phyloP scores from a whole-genome alignment of 2,888 invertebrate genomes.

The Drosophila acutilabella region DNA sequence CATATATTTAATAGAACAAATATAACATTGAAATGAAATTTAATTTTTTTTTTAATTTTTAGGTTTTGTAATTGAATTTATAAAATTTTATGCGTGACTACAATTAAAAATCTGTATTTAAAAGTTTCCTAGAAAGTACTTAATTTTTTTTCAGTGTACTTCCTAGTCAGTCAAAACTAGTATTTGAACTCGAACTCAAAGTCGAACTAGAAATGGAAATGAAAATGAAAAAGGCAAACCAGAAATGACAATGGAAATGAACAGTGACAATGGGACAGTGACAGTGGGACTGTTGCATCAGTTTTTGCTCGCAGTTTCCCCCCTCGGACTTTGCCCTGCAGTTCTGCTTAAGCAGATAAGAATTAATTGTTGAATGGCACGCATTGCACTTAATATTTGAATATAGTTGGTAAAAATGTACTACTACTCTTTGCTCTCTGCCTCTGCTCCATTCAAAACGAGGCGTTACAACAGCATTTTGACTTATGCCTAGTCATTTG shows the following conservation, averaged over 20 bases:
- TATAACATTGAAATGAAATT: too few relatives aligned
- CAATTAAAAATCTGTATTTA: too few relatives aligned
- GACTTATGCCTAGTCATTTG: constrained; percentile 64
- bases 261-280: constrained; percentile 14
- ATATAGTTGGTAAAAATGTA: constrained; percentile 35
- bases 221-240: constrained; percentile 11
- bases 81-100: too few relatives aligned
- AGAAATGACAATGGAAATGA: constrained; percentile 6
- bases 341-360: constrained; percentile 79
- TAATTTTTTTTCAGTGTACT: not conserved
- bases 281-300: constrained; percentile 73
- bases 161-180: constrained; percentile 42
- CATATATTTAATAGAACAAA: too few relatives aligned
- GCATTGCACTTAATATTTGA: constrained; percentile 80
- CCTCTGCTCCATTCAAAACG: constrained; percentile 3
- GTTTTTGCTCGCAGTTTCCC: constrained; percentile 10
- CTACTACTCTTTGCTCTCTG: not conserved
- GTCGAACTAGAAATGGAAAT: constrained; percentile 28
- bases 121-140: not conserved
- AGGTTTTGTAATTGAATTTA: too few relatives aligned
- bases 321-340: constrained; percentile 20
- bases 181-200: constrained; percentile 47
- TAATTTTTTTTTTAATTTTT: too few relatives aligned
- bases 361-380: constrained; percentile 83
- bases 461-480: constrained; percentile 43